Base-by-base conservation (phyloP, 2,888 invertebrate species). In the Agapetus fuscipes region DNA sequence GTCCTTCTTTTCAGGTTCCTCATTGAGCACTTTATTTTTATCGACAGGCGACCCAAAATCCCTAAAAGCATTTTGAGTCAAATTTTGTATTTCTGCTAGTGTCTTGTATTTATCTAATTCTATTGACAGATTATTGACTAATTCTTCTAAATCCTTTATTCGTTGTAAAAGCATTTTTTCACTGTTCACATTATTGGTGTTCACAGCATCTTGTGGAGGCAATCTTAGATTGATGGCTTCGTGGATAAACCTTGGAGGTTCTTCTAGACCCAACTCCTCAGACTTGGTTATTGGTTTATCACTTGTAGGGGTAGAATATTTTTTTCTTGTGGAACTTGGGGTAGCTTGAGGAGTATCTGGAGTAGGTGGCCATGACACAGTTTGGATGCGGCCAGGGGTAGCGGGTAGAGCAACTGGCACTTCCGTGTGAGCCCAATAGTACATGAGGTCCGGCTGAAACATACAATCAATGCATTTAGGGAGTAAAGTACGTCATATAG, bases 381-480 rank as follows among this genome's bases (percentile, higher is more conserved):
- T 74, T 49, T 81, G 78, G 32, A 89, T 64, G 55, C 80, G 76
- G 34, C 86, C 83, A 1, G 87, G 86, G 12, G 83, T 80, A 41
- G 76, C 65, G 24, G 83, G 77, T 46, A 78, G 72, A 32, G 75
- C 66, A 25, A 75, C 66, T 37, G 80, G 76, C 32, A 72, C 64
- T 61, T 86, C 86, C 48, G 83, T 82, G 58, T 87, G 84, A 15
- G 86, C 76, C 91, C 91, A 93, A 59, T 82, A 86, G 64, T 93
- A 93, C 83, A 89, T 88, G 56, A 85, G 74, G 62, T 84, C 87
- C 42, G 87, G 83, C 91, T 91, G 64, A 20, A 75, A 64, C 50
- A n/a, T n/a, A n/a, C n/a, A n/a, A n/a, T n/a, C n/a, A n/a, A n/a
- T n/a, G n/a, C n/a, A n/a, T n/a, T n/a, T n/a, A n/a, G n/a, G n/a